Percentiles rank a stretch among this genome's conserved stretches.
These are phyloP conservation scores for Tholera decimalis DNA, from an alignment of 2,888 invertebrate species.

Conservation along the genomic window DNA sequence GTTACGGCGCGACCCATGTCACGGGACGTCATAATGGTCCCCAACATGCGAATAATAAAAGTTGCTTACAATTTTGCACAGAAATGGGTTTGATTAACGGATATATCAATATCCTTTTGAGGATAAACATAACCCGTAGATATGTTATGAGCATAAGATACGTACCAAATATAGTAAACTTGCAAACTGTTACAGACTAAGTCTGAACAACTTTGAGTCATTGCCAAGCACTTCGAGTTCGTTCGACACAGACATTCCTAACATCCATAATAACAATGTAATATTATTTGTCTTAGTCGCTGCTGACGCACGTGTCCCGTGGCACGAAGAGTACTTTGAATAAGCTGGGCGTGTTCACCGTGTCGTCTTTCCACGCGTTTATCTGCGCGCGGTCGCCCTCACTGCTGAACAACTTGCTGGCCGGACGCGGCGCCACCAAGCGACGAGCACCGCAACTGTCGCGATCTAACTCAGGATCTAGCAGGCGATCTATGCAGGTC, in stretches of 20 bases:
- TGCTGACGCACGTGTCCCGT: constrained; percentile 98
- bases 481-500: constrained; percentile 96
- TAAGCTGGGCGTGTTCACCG: constrained; percentile 99
- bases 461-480: constrained; percentile 97
- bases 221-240: not conserved
- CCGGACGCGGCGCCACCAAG: constrained; percentile 97
- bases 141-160: constrained; percentile 37
- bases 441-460: constrained; percentile 97
- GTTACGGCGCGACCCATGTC: constrained; percentile 85
- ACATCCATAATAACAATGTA: not conserved
- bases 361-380: constrained; percentile 99
- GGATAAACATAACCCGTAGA: constrained; percentile 48
- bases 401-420: constrained; percentile 97
- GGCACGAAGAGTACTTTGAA: constrained; percentile 98
- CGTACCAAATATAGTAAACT: constrained; percentile 16
- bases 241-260: not conserved
- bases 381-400: constrained; percentile 99
- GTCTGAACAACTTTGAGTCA: not conserved
- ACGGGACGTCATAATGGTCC: constrained; percentile 81
- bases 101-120: constrained; percentile 72
- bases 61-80: constrained; percentile 74
- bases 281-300: constrained; percentile 93
- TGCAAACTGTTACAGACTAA: not conserved
- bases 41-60: constrained; percentile 82
- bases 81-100: constrained; percentile 75